These are phyloP conservation scores for Amphiprion ocellaris DNA, from an alignment of 2,113 vertebrate species.

Conservation along the genomic window DNA sequence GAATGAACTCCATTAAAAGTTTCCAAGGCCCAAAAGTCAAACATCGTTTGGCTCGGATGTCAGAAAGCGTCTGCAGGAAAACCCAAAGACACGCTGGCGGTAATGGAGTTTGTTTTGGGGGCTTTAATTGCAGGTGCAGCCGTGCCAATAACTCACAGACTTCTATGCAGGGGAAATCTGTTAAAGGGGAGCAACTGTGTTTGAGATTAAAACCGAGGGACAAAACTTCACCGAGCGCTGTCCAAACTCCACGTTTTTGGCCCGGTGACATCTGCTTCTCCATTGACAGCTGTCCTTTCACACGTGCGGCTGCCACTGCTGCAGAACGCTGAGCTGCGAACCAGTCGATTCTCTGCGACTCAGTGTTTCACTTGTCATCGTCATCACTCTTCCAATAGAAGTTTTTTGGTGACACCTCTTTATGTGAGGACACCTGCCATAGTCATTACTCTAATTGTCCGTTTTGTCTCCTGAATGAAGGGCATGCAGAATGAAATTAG, in stretches of 20 bases:
- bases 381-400: conserved; percentile 3
- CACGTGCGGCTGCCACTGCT: conserved; percentile 21
- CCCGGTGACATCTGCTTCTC: conserved; percentile 33
- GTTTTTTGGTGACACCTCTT: conserved; percentile 48
- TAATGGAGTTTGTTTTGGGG: conserved; percentile 75
- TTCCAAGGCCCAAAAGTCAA: conserved; percentile 81
- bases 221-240: conserved; percentile 41
- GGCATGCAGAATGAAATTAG: conserved; percentile 66
- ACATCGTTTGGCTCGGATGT: conserved; percentile 76
- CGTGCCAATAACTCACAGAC: conserved; percentile 53
- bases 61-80: conserved; percentile 53
- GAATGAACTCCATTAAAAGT: conserved; percentile 80
- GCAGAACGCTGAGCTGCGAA: conserved; percentile 7
- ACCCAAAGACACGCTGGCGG: conserved; percentile 35
- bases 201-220: conserved; percentile 65
- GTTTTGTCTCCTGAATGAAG: conserved; percentile 64
- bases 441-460: conserved; percentile 60
- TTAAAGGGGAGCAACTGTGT: conserved; percentile 41
- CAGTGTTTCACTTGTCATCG: conserved; percentile 30
- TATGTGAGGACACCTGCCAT: conserved; percentile 63
- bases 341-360: conserved; percentile 4
- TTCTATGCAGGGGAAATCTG: conserved; percentile 32
- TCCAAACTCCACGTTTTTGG: conserved; percentile 31
- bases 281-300: conserved; percentile 61
- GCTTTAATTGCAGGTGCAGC: conserved; percentile 72